These are phyloP conservation scores for Labia minor DNA, from an alignment of 2,888 invertebrate species.

Conservation along the genomic window DNA sequence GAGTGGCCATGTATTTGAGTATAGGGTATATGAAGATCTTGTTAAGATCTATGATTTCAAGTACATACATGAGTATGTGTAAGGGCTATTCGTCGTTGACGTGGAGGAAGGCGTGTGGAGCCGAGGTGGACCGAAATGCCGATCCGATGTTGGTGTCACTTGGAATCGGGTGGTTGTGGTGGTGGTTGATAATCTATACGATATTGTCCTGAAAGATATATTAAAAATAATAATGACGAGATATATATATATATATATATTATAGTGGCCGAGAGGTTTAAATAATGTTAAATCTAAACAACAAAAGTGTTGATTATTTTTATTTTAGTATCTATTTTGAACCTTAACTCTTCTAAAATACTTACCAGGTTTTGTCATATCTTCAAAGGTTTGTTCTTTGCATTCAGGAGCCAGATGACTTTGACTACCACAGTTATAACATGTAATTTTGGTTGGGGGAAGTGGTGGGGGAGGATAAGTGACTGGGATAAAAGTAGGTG, in stretches of 20 bases:
- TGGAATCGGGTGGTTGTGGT: not conserved
- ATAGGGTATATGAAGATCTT: not conserved
- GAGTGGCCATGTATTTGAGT: not conserved
- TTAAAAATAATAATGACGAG: no score
- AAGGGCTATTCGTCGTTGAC: conserved; percentile 13
- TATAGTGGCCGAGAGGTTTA: no score
- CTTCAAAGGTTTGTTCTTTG: conserved; percentile 84
- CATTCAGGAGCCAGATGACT: conserved; percentile 79
- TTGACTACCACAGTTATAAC: conserved; percentile 85
- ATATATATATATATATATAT: no score
- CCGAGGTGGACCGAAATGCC: conserved; percentile 8
- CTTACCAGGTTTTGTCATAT: conserved; percentile 53
- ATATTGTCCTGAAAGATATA: conserved; percentile 37
- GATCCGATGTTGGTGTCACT: conserved; percentile 8
- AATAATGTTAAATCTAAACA: no score
- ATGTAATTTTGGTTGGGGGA: conserved; percentile 57
- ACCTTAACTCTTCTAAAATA: no score
- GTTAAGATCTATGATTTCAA: not conserved
- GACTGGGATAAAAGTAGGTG: conserved; percentile 31
- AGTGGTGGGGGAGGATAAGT: conserved; percentile 37
- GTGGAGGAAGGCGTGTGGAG: not conserved
- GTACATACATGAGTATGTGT: conserved; percentile 1
- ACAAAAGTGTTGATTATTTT: no score
- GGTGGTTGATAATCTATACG: conserved; percentile 37
- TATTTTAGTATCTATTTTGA: not conserved